These are phyloP conservation scores for Polylopha cassiicola DNA, from an alignment of 2,888 invertebrate genomes.

Conservation along the genomic window DNA sequence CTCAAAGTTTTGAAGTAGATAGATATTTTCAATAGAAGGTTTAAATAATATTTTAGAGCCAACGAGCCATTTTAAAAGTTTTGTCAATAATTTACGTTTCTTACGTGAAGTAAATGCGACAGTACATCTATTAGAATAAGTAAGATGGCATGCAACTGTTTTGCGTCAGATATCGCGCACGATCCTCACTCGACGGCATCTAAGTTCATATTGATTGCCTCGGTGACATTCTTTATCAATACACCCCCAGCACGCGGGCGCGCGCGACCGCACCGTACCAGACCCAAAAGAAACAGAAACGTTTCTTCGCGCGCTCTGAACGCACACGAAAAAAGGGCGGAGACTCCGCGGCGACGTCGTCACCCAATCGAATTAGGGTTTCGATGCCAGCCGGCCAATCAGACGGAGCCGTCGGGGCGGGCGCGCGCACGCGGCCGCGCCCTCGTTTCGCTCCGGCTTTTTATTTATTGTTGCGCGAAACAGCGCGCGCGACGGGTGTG, in stretches of 20 bases:
- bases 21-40: too few relatives aligned
- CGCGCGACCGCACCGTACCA: slow-evolving; percentile 65
- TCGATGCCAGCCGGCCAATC: slow-evolving; percentile 62
- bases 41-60: too few relatives aligned
- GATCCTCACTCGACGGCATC: slow-evolving; percentile 37
- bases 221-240: slow-evolving; percentile 82
- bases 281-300: slow-evolving; percentile 79
- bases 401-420: slow-evolving; percentile 56
- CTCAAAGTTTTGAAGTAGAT: too few relatives aligned
- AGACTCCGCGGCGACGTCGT: slow-evolving; percentile 55
- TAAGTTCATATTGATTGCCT: slow-evolving; percentile 80
- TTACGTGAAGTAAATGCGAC: slow-evolving; percentile 21
- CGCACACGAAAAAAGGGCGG: slow-evolving; percentile 75
- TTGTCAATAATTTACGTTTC: slow-evolving; percentile 12
- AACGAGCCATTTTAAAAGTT: slow-evolving; percentile 18
- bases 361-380: slow-evolving; percentile 53
- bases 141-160: slow-evolving; percentile 7
- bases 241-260: slow-evolving; percentile 63
- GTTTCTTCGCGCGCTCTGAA: slow-evolving; percentile 74
- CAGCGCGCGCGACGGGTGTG: slow-evolving; percentile 81
- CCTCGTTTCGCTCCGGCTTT: slow-evolving; percentile 77
- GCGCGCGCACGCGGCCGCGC: slow-evolving; percentile 75
- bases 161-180: slow-evolving; percentile 22
- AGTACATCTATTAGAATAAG: slow-evolving; percentile 15
- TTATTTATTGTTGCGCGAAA: slow-evolving; percentile 85